Evolutionary conservation across 2,797 vertebrate genomes (phyloP).

Genomic region (Sebastes iracundus): DNA sequence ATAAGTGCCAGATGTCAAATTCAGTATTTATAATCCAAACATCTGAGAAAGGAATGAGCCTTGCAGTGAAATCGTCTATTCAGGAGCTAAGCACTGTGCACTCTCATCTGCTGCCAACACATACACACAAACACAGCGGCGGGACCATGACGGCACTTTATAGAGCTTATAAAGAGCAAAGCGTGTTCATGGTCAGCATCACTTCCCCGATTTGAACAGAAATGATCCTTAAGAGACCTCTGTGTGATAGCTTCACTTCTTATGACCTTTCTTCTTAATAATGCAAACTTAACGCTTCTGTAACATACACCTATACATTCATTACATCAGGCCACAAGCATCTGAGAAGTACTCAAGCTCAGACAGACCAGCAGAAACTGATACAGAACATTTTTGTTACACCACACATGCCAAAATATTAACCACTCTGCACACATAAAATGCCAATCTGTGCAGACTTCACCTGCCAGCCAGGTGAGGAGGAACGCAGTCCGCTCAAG

Average conservation of each 20-base stretch:
- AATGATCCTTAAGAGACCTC: constrained; percentile 16
- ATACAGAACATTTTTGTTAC: constrained; percentile 4
- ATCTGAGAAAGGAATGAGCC: constrained; percentile 71
- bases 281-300: not conserved
- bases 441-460: constrained; percentile 21
- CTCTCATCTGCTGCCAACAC: constrained; percentile 66
- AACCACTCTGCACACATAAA: constrained; percentile 8
- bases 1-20: constrained; percentile 57
- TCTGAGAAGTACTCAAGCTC: constrained; percentile 4
- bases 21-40: constrained; percentile 68
- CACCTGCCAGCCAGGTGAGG: constrained; percentile 28
- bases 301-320: constrained; percentile 19
- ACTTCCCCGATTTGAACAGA: constrained; percentile 5
- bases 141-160: constrained; percentile 27
- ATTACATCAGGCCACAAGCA: constrained; percentile 26
- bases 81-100: constrained; percentile 22
- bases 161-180: constrained; percentile 28
- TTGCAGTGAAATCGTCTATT: constrained; percentile 45
- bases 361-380: constrained; percentile 37
- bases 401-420: not conserved
- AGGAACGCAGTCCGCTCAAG: not conserved
- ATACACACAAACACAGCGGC: constrained; percentile 35
- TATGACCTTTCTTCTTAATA: not conserved
- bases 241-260: not conserved
- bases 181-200: constrained; percentile 26